Conservation (phyloP, 2,888 invertebrate genomes). For the Netelia virgata region DNA sequence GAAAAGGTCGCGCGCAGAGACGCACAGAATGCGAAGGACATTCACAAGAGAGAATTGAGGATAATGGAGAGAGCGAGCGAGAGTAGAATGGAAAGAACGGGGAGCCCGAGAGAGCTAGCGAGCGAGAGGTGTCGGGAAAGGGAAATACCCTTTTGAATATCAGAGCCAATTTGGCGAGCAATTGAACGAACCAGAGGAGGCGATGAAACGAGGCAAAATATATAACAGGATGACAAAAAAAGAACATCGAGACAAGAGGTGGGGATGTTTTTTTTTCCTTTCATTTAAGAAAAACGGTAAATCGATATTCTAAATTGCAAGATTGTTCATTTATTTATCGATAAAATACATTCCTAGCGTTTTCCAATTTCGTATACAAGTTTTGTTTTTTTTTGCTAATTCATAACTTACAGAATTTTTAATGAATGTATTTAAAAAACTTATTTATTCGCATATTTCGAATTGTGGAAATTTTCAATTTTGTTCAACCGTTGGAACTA, state of each 20-base stretch:
- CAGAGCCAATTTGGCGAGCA: conserved; percentile 62
- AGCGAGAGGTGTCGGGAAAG: not conserved
- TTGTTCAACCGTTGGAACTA: no score
- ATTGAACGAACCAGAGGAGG: conserved; percentile 30
- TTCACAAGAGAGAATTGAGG: conserved; percentile 46
- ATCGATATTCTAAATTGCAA: not conserved
- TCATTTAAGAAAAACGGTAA: not conserved
- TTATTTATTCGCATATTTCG: no score
- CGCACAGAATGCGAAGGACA: conserved; percentile 39
- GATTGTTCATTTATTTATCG: not conserved
- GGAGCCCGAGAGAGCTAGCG: not conserved
- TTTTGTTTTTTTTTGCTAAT: no score
- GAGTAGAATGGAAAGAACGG: conserved; percentile 9
- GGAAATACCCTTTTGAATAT: conserved; percentile 50
- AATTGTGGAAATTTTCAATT: no score
- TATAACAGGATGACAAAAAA: conserved; percentile 31
- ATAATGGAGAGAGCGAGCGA: conserved; percentile 44
- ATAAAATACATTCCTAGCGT: not conserved
- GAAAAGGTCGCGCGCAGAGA: conserved; percentile 13
- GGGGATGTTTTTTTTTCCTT: not conserved
- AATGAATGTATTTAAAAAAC: no score
- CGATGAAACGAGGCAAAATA: conserved; percentile 25
- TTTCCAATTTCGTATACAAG: no score
- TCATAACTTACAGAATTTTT: no score
- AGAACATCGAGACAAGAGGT: not conserved